Evolutionary conservation across 2,888 invertebrate species (phyloP), one percentile per base, ranked within the genome.

Genomic region (Osedax fenrisi): DNA sequence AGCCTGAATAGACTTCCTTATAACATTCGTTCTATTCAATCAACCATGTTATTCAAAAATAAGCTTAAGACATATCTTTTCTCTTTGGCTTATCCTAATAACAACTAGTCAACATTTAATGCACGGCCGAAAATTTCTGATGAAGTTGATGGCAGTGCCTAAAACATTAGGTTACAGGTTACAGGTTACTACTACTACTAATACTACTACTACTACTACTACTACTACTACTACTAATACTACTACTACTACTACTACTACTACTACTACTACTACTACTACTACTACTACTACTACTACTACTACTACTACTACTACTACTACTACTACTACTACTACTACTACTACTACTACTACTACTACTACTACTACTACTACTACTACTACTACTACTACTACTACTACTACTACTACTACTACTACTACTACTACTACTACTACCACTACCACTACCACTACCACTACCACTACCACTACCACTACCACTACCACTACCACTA

Each of bases 331-430:
- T 0, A 61, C 3, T 61, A 61, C 3, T 61, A 61, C 3, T 61
- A 61, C 61, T 61, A 61, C 61, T 61, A 61, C 61, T 61, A 61
- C 61, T 61, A 61, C 61, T 61, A 61, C 61, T 61, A 61, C 61
- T 61, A 61, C 61, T 61, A 61, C 61, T 61, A 61, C 61, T 61
- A 61, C 61, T 61, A 61, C 61, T 61, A 61, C 61, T 61, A 61
- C 61, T 61, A 61, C 61, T 61, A 61, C 61, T 61, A 61, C 61
- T 61, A 61, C 61, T 61, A 61, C 61, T 61, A 61, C 61, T 61
- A 2, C 61, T 61, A 61, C 61, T 61, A 61, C 61, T 61, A 2
- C 61, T 61, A 61, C 61, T 61, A 61, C 61, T 61, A 61, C 61
- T 61, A 61, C 61, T 61, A 61, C 61, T 61, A 61, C 61, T 61